These are phyloP conservation scores for Nomada fabriciana DNA, from an alignment of 2,888 invertebrate genomes.

Conservation along the genomic window DNA sequence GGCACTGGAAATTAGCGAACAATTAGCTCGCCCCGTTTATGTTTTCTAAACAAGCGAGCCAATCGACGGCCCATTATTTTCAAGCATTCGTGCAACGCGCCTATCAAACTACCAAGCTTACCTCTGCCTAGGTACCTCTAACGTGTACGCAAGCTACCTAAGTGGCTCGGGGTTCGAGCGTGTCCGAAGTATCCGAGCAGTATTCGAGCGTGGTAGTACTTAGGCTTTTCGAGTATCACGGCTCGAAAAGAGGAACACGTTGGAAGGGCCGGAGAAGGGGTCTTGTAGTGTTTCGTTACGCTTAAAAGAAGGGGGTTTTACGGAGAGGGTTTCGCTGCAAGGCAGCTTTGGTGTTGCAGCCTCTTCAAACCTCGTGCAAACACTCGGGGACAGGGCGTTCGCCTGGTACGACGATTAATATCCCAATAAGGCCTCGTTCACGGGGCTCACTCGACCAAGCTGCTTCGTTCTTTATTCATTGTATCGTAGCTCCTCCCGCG, in stretches of 20 bases:
- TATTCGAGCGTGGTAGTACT: conserved; percentile 70
- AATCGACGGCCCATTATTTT: conserved; percentile 78
- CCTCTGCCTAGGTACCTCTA: conserved; percentile 28
- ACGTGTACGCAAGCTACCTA: conserved; percentile 40
- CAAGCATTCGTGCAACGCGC: conserved; percentile 74
- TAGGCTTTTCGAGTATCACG: conserved; percentile 70
- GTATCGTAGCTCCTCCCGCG: conserved; percentile 60
- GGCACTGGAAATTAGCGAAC: conserved; percentile 82
- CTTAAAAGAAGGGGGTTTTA: conserved; percentile 71
- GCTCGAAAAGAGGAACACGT: conserved; percentile 60
- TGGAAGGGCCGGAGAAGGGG: conserved; percentile 67
- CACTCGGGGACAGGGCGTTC: conserved; percentile 73
- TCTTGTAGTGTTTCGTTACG: conserved; percentile 80
- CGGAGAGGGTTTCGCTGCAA: conserved; percentile 61
- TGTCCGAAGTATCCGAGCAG: conserved; percentile 69
- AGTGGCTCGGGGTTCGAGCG: conserved; percentile 63
- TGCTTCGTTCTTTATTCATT: conserved; percentile 74
- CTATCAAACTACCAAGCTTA: conserved; percentile 41
- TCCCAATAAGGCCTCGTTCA: conserved; percentile 73
- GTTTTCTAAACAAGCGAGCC: conserved; percentile 80
- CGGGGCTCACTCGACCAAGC: conserved; percentile 57
- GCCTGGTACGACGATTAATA: conserved; percentile 75
- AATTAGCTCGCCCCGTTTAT: conserved; percentile 79
- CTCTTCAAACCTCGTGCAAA: conserved; percentile 76
- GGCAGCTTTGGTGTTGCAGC: conserved; percentile 73